Conservation (phyloP, 2,797 vertebrate species). For the Nyctibius grandis region DNA sequence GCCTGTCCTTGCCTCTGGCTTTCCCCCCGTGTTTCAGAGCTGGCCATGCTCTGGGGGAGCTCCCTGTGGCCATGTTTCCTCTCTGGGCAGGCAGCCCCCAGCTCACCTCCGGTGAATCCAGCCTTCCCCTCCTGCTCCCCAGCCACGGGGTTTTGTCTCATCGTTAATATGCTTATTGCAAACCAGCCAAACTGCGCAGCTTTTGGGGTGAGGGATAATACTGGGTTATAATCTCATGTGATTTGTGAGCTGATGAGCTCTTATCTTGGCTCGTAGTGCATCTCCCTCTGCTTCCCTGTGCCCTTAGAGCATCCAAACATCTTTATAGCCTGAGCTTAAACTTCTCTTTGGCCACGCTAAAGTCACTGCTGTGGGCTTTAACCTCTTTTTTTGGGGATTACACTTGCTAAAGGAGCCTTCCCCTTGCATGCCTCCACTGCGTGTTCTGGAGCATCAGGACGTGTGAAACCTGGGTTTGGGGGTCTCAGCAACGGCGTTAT, state of each 20-base stretch:
- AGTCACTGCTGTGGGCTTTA: not conserved
- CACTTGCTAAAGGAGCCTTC: not conserved
- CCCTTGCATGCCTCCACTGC: rapidly evolving
- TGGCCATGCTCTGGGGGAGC: not conserved
- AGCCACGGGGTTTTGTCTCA: not conserved
- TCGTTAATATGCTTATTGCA: not conserved
- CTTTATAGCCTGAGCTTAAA: not conserved
- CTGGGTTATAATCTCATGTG: not conserved
- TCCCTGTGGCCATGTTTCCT: not conserved
- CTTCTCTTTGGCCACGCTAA: not conserved
- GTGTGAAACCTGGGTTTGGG: not conserved
- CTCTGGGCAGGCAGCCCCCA: not conserved
- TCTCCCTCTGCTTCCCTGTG: not conserved
- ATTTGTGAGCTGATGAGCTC: not conserved
- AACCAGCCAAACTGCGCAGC: not conserved
- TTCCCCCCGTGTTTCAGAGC: not conserved
- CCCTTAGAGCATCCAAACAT: not conserved
- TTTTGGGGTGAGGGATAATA: not conserved
- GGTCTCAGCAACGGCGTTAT: rapidly evolving
- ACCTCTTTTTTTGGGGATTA: not conserved
- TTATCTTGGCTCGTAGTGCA: rapidly evolving
- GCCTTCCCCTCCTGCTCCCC: not conserved
- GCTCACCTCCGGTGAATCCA: rapidly evolving
- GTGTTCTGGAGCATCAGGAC: not conserved
- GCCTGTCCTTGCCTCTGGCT: not conserved